phyloP scores from a whole-genome alignment of 2,888 invertebrate species.

The Atethmia centrago region DNA sequence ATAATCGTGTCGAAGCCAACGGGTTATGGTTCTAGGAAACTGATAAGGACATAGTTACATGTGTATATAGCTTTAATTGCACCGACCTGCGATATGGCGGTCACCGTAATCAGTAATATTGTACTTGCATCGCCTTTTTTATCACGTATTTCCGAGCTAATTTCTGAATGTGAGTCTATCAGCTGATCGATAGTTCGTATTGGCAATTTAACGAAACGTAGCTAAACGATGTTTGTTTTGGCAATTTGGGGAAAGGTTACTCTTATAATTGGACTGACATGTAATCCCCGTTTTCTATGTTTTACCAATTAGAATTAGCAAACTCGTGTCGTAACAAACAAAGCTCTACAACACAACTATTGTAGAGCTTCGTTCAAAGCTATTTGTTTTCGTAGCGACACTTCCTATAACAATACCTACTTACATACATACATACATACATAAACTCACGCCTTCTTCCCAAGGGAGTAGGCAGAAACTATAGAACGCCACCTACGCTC shows the following conservation, averaged over 20 bases:
- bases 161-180: conserved; percentile 28
- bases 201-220: background rate
- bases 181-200: background rate
- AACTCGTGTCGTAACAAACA: background rate
- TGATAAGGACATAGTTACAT: conserved; percentile 59
- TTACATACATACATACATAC: too few species aligned
- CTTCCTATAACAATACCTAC: background rate
- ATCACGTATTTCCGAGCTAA: conserved; percentile 49
- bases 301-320: too few species aligned
- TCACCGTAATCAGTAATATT: conserved; percentile 53
- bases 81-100: conserved; percentile 51
- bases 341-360: too few species aligned
- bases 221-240: background rate
- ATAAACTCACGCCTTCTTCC: too few species aligned
- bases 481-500: too few species aligned
- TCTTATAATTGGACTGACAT: too few species aligned
- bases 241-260: background rate
- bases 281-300: too few species aligned
- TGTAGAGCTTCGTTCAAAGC: too few species aligned
- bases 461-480: too few species aligned
- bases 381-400: background rate
- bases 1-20: conserved; percentile 50
- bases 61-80: conserved; percentile 53
- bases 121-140: conserved; percentile 26
- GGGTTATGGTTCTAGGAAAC: conserved; percentile 65